Conservation (phyloP, 2,113 vertebrate species). For the Hemibagrus wyckioides region DNA sequence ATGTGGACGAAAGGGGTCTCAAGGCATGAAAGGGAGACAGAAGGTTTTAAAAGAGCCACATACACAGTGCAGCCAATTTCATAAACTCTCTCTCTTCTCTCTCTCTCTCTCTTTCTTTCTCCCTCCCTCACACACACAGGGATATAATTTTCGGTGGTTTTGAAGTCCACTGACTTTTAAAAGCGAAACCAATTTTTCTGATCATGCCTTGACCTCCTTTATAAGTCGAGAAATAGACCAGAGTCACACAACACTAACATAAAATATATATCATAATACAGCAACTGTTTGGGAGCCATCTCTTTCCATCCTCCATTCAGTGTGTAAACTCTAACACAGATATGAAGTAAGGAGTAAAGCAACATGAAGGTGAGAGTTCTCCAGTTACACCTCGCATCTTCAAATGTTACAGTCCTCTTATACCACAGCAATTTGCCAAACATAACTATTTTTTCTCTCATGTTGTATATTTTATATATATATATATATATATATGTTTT, state of each 20-base stretch:
- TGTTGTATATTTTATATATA: background rate
- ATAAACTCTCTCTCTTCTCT: background rate
- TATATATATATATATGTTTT: too few relatives aligned
- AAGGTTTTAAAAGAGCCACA: background rate
- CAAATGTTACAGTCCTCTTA: background rate
- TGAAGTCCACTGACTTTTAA: background rate
- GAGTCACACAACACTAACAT: constrained; percentile 57
- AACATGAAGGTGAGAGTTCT: background rate
- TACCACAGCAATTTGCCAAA: background rate
- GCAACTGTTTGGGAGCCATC: constrained; percentile 69
- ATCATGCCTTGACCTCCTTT: constrained; percentile 54
- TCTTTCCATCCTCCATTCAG: constrained; percentile 58
- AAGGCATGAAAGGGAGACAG: constrained; percentile 46
- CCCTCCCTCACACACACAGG: background rate
- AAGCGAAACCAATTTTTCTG: background rate
- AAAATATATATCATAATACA: constrained; percentile 57
- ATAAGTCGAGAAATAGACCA: constrained; percentile 37
- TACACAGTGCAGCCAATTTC: background rate
- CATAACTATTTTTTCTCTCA: background rate
- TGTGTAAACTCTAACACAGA: background rate
- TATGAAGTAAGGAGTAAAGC: background rate
- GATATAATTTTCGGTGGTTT: background rate
- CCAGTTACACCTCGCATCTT: background rate
- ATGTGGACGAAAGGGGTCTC: constrained; percentile 40
- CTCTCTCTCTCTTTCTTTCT: background rate